Evolutionary conservation across 2,888 invertebrate species (phyloP).

Genomic region (Folsomia manolachei): DNA sequence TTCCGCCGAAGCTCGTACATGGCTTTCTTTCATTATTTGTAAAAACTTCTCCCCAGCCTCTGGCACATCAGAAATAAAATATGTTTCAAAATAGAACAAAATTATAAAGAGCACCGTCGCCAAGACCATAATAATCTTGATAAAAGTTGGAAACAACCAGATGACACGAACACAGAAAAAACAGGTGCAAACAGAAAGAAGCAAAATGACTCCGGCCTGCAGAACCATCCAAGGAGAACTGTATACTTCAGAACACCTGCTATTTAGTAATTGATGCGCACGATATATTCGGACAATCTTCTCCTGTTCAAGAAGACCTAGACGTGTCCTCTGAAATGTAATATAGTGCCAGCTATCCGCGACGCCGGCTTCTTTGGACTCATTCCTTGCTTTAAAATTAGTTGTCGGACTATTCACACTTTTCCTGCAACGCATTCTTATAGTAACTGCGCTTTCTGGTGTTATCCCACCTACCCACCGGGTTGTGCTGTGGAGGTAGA

Average conservation of each 20-base stretch:
- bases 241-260: neutral
- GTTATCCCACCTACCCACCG: neutral
- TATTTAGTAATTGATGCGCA: neutral
- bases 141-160: neutral
- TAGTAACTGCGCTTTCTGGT: neutral
- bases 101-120: neutral
- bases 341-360: too few relatives aligned
- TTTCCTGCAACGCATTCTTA: too few relatives aligned
- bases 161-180: neutral
- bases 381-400: too few relatives aligned
- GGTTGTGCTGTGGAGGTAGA: neutral
- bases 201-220: neutral
- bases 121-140: neutral
- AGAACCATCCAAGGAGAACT: neutral
- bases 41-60: neutral
- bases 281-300: neutral
- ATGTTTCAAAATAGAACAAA: neutral
- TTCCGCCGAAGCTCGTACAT: neutral
- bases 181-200: neutral
- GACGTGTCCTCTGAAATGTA: neutral
- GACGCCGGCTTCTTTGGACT: too few relatives aligned
- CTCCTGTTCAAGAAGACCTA: neutral
- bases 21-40: neutral
- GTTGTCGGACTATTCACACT: too few relatives aligned
- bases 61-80: neutral